Conservation (phyloP, 1,140 invertebrate species). For the Heliconius nattereri region DNA sequence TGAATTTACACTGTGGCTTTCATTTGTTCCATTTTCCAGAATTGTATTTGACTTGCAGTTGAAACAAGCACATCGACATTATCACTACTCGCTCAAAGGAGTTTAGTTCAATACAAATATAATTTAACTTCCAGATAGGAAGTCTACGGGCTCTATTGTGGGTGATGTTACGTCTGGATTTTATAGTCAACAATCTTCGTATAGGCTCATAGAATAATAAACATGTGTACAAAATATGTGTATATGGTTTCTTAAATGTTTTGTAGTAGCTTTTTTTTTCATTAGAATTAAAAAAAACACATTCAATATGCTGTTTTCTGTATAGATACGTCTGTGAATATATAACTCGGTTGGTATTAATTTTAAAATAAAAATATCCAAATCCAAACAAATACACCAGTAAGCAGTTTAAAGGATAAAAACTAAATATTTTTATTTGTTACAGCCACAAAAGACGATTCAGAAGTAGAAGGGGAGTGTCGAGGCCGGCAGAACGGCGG, state of each 20-base stretch:
- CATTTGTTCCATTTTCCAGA: constrained; percentile 27
- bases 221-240: no score
- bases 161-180: background rate
- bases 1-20: constrained; percentile 38
- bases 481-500: constrained; percentile 71
- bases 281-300: no score
- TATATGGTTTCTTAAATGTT: no score
- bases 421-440: constrained; percentile 47
- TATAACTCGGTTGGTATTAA: no score
- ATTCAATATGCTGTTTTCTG: background rate
- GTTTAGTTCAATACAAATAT: constrained; percentile 9
- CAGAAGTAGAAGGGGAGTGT: constrained; percentile 72
- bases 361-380: background rate
- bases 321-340: no score
- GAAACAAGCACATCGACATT: background rate
- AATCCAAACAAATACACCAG: background rate
- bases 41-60: constrained; percentile 24
- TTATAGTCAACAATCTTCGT: background rate
- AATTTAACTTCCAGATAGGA: background rate
- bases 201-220: background rate
- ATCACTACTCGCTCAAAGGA: background rate
- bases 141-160: background rate
- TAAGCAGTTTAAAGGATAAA: background rate
- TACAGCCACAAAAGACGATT: constrained; percentile 81
- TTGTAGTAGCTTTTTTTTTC: no score